Conservation (phyloP, 2,113 vertebrate species). For the Prolemur simus region DNA sequence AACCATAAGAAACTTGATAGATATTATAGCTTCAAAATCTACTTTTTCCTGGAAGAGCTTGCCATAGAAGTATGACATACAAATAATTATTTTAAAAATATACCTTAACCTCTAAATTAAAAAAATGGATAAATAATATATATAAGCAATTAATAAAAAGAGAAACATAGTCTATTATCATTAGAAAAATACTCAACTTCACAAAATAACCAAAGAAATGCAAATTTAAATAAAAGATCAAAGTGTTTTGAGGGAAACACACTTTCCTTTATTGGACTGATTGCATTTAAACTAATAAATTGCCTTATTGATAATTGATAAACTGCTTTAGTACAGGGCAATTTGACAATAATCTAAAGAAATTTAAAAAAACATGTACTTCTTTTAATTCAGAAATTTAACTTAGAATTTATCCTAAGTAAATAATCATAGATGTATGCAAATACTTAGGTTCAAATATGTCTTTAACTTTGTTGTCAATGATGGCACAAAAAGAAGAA, state of each 20-base stretch:
- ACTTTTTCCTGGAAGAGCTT: background rate
- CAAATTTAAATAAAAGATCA: background rate
- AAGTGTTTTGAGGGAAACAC: background rate
- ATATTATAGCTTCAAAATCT: background rate
- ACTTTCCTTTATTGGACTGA: background rate
- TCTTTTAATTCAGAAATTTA: background rate
- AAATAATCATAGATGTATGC: background rate
- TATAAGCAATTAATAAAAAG: background rate
- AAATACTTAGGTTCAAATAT: background rate
- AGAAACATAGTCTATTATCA: background rate
- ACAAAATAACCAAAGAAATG: background rate
- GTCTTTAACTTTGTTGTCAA: background rate
- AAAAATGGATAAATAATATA: background rate
- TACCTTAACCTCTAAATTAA: background rate
- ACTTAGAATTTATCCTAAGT: background rate
- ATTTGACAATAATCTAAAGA: constrained; percentile 27
- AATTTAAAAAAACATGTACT: background rate
- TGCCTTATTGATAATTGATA: no score
- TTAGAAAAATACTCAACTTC: background rate
- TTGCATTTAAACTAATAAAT: background rate
- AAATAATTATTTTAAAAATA: constrained; percentile 26
- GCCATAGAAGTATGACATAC: background rate
- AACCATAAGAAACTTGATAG: background rate
- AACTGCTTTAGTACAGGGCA: background rate
- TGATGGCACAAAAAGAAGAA: background rate